Conservation (phyloP, 2,113 vertebrate genomes). For the Pogona vitticeps region DNA sequence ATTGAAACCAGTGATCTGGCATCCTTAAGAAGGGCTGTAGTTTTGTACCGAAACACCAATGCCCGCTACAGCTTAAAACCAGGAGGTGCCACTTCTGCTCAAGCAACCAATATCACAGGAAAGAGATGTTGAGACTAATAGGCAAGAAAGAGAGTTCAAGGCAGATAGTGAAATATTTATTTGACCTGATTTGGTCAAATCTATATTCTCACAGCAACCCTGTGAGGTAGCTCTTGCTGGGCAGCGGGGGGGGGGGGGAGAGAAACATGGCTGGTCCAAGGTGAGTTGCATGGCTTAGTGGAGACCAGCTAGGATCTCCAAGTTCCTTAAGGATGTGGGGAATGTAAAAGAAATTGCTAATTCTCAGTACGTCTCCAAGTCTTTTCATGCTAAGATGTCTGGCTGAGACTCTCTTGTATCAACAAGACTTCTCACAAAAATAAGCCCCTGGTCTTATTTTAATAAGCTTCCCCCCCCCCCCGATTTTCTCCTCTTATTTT, state of each 20-base stretch:
- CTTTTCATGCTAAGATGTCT: too few relatives aligned
- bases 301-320: too few relatives aligned
- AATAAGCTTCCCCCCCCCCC: too few relatives aligned
- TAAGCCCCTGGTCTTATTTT: too few relatives aligned
- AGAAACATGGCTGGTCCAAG: too few relatives aligned
- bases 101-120: slow-evolving; percentile 38
- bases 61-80: slow-evolving; percentile 35
- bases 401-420: too few relatives aligned
- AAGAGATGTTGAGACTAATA: slow-evolving; percentile 4
- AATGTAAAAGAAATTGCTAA: too few relatives aligned
- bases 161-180: slow-evolving; percentile 40
- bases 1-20: slow-evolving; percentile 53
- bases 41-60: slow-evolving; percentile 13
- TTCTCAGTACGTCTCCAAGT: too few relatives aligned
- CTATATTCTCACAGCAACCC: not conserved
- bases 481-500: too few relatives aligned
- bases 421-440: too few relatives aligned
- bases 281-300: too few relatives aligned
- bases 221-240: not conserved
- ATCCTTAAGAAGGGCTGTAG: slow-evolving; percentile 42
- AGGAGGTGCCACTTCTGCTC: slow-evolving; percentile 18
- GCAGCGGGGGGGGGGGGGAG: too few relatives aligned
- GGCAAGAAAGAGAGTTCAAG: not conserved
- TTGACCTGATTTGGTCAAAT: slow-evolving; percentile 45
- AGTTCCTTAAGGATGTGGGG: not conserved